A percentile compares a stretch with the other conserved stretches of the same genome.
Evolutionary conservation across 2,113 vertebrate genomes (phyloP).

Genomic region (Neofelis nebulosa): DNA sequence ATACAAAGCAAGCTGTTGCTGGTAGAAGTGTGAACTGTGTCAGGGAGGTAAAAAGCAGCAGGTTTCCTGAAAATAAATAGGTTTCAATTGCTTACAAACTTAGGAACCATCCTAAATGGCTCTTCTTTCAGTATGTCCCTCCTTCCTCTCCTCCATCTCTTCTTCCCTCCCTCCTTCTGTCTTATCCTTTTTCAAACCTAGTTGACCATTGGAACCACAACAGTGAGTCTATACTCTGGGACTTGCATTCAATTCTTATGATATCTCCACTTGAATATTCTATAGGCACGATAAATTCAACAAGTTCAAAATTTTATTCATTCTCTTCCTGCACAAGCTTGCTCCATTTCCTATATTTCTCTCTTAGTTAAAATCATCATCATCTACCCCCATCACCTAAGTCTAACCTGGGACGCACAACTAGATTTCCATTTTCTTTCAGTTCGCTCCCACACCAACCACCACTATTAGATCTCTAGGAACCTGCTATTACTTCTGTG

Average conservation of each 20-base stretch:
- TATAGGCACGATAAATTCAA: neutral
- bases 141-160: neutral
- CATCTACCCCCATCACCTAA: neutral
- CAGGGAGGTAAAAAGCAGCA: neutral
- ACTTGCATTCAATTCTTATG: neutral
- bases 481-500: neutral
- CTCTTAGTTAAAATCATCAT: conserved; percentile 17
- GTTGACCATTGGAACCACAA: neutral
- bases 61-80: neutral
- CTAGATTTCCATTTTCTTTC: neutral
- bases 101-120: neutral
- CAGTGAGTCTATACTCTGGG: neutral
- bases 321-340: neutral
- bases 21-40: neutral
- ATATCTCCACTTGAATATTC: neutral
- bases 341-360: neutral
- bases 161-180: neutral
- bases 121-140: neutral
- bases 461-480: neutral
- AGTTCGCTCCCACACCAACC: neutral
- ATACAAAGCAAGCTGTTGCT: neutral
- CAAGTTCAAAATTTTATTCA: neutral
- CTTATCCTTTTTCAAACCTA: neutral
- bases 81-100: neutral
- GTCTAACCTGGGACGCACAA: neutral